Base-by-base conservation (phyloP, 2,888 invertebrate genomes). In the Osmoderma eremita region DNA sequence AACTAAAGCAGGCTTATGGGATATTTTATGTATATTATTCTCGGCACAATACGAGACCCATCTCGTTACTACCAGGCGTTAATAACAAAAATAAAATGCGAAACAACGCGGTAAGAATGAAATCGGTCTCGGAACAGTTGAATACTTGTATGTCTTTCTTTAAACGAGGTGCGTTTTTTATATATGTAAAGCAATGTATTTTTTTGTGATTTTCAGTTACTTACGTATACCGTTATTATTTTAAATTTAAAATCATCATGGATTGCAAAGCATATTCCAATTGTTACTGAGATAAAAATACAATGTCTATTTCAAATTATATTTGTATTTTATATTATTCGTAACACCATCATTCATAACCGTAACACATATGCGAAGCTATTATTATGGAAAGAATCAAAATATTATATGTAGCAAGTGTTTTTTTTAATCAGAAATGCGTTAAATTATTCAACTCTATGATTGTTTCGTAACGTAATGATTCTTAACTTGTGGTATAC, bases 191-290 rank as follows among this genome's bases (percentile, higher is more conserved):
- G 64, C 65, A 67, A 69, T 73, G 70, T 73, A 58, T 61, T 58
- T 58, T n/a, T 70, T 70, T 70, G 70, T 72, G 70, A 67, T 69
- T 67, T 69, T 61, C 45, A 61, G 45, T 61, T 61, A 61, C 17
- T 58, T 61, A 56, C 56, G 54, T 65, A 41, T 56, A 45, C 53
- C 41, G 58, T 70, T 68, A 71, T 76, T 77, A 75, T 73, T 71
- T 78, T 79, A 78, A 78, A 79, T 79, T 79, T 79, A 77, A 79
- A 78, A 78, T 75, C 75, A 75, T 75, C 75, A 75, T 75, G 74
- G 77, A 75, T 77, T 74, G 75, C 78, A 79, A 79, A 77, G 74
- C 76, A 75, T 75, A 73, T 70, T 65, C 45, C 69, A 70, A 73
- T 72, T 74, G 73, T 72, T 73, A 69, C 50, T 73, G 71, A 73